Conservation (phyloP, 23 tunicate species). For the Trididemnum nubilum region DNA sequence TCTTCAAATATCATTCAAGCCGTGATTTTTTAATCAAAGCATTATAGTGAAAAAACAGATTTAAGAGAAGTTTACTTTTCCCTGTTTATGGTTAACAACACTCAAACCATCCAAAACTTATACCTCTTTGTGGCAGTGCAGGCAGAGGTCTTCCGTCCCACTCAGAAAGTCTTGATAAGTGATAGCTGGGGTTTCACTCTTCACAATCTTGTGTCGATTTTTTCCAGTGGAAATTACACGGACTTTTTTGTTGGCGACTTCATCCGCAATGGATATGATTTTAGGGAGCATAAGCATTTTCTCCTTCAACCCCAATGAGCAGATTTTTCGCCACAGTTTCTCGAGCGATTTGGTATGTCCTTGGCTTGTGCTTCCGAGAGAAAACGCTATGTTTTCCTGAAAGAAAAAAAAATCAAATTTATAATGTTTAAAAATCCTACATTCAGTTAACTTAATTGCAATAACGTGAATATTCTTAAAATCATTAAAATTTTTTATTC, state of each 20-base stretch:
- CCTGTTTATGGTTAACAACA: no score
- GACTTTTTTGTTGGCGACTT: neutral
- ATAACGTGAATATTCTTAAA: no score
- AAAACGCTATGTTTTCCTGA: conserved; percentile 27
- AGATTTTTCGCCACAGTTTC: conserved; percentile 31
- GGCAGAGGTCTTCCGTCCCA: conserved; percentile 47
- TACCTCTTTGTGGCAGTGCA: conserved; percentile 12
- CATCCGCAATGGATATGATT: conserved; percentile 20
- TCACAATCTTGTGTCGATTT: neutral
- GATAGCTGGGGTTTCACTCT: neutral
- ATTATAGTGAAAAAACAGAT: no score
- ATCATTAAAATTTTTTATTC: no score
- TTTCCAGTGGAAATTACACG: neutral
- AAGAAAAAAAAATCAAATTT: neutral
- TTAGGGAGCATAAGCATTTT: conserved; percentile 21
- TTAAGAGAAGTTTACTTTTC: no score
- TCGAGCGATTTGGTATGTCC: neutral
- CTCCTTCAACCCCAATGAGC: neutral
- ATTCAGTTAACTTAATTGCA: neutral
- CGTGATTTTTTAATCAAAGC: no score
- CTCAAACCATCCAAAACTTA: no score
- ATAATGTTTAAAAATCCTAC: neutral
- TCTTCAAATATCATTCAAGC: no score
- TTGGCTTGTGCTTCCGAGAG: conserved; percentile 34
- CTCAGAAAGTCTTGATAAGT: conserved; percentile 31